A percentile compares a stretch with the other conserved stretches of the same genome.
These are phyloP conservation scores for Drosophila ogumai DNA, from an alignment of 1,140 invertebrate genomes.

Conservation along the genomic window DNA sequence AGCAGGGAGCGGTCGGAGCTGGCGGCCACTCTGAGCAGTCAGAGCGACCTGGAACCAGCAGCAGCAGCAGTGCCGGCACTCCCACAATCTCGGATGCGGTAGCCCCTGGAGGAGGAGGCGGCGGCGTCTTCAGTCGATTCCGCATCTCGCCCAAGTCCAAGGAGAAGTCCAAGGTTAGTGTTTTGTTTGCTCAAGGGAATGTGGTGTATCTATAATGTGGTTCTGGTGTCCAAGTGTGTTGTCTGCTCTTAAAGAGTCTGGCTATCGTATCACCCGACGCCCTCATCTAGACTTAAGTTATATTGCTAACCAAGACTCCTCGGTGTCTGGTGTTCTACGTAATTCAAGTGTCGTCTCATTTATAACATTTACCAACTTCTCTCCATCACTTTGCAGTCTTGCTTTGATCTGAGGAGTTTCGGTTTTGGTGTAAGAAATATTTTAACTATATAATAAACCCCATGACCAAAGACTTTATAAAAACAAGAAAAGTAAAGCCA, in stretches of 20 bases:
- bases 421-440: slow-evolving; percentile 85
- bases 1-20: slow-evolving; percentile 50
- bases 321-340: slow-evolving; percentile 24
- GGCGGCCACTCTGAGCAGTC: slow-evolving; percentile 72
- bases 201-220: slow-evolving; percentile 1
- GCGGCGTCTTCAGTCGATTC: slow-evolving; percentile 87
- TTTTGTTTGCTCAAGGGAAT: not conserved
- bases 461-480: not conserved
- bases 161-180: slow-evolving; percentile 89
- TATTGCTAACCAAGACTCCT: slow-evolving; percentile 2
- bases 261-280: slow-evolving; percentile 6
- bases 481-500: not conserved
- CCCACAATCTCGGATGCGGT: slow-evolving; percentile 63
- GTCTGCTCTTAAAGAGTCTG: slow-evolving; percentile 11
- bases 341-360: slow-evolving; percentile 43
- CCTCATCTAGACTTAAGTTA: slow-evolving; percentile 22
- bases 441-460: slow-evolving; percentile 52
- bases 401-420: slow-evolving; percentile 85
- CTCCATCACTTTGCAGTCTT: slow-evolving; percentile 85
- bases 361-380: slow-evolving; percentile 40
- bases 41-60: slow-evolving; percentile 80
- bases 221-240: slow-evolving; percentile 24
- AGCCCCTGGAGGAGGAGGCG: slow-evolving; percentile 38
- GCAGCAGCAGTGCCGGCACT: slow-evolving; percentile 58
- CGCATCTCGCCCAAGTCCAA: slow-evolving; percentile 88